Base-by-base conservation (phyloP, 2,797 vertebrate species). In the Nothura maculosa region DNA sequence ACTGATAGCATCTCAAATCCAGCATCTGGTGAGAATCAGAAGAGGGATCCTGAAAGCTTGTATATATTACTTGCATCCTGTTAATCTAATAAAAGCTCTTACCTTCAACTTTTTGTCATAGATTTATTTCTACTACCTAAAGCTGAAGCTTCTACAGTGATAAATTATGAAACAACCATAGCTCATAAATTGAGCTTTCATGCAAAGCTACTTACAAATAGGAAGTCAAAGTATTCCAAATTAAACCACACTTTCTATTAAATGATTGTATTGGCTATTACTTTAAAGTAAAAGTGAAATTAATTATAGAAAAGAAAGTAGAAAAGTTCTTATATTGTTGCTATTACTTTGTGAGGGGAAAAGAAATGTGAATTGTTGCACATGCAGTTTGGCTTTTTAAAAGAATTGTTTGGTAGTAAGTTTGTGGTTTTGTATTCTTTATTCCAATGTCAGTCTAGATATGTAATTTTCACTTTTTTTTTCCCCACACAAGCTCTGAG, bases 21-120 rank as follows among this genome's bases (percentile, higher is more conserved):
- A 84, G 55, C 73, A 89, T 87, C 70, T 64, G 40, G 32, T 86
- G 34, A 82, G 86, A 89, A 87, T 72, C 55, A 82, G 69, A 76
- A 52, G 28, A 84, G 42, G 5, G 19, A 77, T 87, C 18, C 54
- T 48, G 40, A 85, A 90, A 80, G 11, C 16, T 77, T 84, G 30
- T 91, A 24, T 80, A 66, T 64, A 40, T 86, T 94, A 45, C 50
- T 89, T 80, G n/a, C 43, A 84, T 89, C 28, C 36, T 91, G 36
- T 82, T 87, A 82, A 81, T 81, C 43, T 47, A 84, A 89, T 93
- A 80, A 93, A 93, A 94, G 25, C 14, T 91, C 30, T 82, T 91
- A 86, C 45, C 24, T 89, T 81, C 64, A 86, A 80, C 54, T 6
- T 75, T 94, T 81, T 42, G 5, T 81, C 72, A 76, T 55, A 64